A percentile compares a stretch with the other conserved stretches of the same genome.
These are phyloP conservation scores for Listrodromus nycthemerus DNA, from an alignment of 2,888 invertebrate species.

Conservation along the genomic window DNA sequence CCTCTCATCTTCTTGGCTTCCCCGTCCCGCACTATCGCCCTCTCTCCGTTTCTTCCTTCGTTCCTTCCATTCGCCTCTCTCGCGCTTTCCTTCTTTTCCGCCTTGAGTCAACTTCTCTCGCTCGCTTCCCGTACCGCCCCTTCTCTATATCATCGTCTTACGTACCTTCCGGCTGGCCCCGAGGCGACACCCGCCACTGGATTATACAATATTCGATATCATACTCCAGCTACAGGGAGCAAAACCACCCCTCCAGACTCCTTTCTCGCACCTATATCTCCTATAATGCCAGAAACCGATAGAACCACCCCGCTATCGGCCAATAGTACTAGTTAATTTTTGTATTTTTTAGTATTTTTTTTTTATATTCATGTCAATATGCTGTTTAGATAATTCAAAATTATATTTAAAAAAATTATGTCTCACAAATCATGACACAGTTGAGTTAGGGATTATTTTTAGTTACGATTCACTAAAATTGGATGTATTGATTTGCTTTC, in stretches of 20 bases:
- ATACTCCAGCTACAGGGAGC: slow-evolving; percentile 68
- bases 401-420: not conserved
- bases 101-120: slow-evolving; percentile 66
- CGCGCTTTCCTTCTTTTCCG: slow-evolving; percentile 54
- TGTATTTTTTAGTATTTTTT: slow-evolving; percentile 1
- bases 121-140: slow-evolving; percentile 65
- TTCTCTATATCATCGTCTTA: slow-evolving; percentile 73
- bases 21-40: slow-evolving; percentile 55
- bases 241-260: slow-evolving; percentile 29
- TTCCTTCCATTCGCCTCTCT: slow-evolving; percentile 49
- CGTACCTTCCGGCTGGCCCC: slow-evolving; percentile 71
- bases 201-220: slow-evolving; percentile 81
- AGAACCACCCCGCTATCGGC: slow-evolving; percentile 31
- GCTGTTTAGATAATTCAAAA: too few relatives aligned
- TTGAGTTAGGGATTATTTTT: not conserved
- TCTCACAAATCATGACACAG: too few relatives aligned
- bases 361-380: too few relatives aligned
- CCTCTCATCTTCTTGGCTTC: slow-evolving; percentile 69
- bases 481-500: slow-evolving; percentile 61
- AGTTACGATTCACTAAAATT: not conserved
- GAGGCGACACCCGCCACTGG: slow-evolving; percentile 76
- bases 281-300: slow-evolving; percentile 53
- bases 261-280: slow-evolving; percentile 45
- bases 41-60: slow-evolving; percentile 53
- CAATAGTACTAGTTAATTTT: slow-evolving; percentile 8